Base-by-base conservation (phyloP, 2,888 invertebrate genomes). In the Teinopalpus imperialis region DNA sequence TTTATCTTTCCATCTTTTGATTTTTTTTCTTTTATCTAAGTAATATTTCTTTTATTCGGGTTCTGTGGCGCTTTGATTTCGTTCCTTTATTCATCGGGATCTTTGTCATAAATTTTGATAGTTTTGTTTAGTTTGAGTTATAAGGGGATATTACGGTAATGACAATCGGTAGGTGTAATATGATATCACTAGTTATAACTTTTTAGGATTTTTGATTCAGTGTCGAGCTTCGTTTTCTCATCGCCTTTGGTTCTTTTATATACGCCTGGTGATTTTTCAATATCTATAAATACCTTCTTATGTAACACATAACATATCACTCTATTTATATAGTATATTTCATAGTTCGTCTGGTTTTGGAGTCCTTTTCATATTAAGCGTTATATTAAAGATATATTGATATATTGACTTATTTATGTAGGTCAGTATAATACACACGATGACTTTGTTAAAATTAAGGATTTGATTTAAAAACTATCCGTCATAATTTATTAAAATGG, bases 91-190 rank as follows among this genome's bases (percentile, higher is more conserved):
- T 78, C 81, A 85, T 81, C 81, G 82, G 83, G 78, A 80, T 76
- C 68, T 68, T 44, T 68, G 70, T 62, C 72, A 80, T 87, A 87
- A 87, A 88, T 87, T 86, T 67, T 54, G 63, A 73, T 80, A 67
- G 75, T 83, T 87, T 85, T 81, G 81, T 86, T 83, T 70, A 73
- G 66, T 82, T 83, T 85, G 85, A 87, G 70, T 83, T 85, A 85
- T 85, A 80, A 74, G 78, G 77, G 85, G 70, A 71, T 81, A 81
- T 85, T 82, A 82, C 78, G 71, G 79, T 85, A 87, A 86, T 86
- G 81, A 81, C 81, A 82, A 83, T 81, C 76, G 85, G 85, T 85
- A 82, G 79, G 77, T 75, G 87, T 82, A 83, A 87, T 81, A 77
- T 83, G 86, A 88, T 86, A 85, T 68, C 63, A 65, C 73, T 62